Conservation (phyloP, 1,140 invertebrate species). For the Atopsyche davidsoni region DNA sequence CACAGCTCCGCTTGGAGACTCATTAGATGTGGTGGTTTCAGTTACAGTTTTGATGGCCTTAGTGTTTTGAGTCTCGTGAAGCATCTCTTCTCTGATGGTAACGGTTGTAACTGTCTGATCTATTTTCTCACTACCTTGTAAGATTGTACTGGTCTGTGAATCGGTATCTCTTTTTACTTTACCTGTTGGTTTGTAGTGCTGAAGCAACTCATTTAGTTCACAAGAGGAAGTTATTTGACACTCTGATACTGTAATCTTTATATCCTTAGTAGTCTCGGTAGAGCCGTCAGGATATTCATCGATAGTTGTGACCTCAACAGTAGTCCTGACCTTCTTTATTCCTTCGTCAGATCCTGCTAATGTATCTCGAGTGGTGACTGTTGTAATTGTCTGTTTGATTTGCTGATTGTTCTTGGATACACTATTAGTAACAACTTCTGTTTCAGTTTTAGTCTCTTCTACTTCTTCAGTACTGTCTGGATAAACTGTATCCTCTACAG, state of each 20-base stretch:
- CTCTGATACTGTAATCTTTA: conserved; percentile 48
- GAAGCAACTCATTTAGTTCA: conserved; percentile 42
- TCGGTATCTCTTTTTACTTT: conserved; percentile 43
- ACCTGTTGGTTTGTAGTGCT: conserved; percentile 39
- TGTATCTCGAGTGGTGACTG: conserved; percentile 44
- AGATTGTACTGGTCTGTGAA: conserved; percentile 39
- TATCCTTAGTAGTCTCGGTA: conserved; percentile 47
- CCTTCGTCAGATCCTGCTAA: conserved; percentile 39
- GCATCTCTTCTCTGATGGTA: conserved; percentile 45
- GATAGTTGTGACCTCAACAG: conserved; percentile 45
- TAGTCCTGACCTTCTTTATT: conserved; percentile 43
- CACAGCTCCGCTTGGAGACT: conserved; percentile 39
- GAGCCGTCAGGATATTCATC: conserved; percentile 46
- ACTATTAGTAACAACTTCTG: conserved; percentile 40
- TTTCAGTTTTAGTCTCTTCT: conserved; percentile 41
- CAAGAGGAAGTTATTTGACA: conserved; percentile 44
- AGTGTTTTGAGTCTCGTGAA: conserved; percentile 38
- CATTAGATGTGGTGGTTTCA: conserved; percentile 45
- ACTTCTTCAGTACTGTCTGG: conserved; percentile 38
- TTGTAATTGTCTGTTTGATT: conserved; percentile 43
- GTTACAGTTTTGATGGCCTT: conserved; percentile 46
- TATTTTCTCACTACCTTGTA: conserved; percentile 37
- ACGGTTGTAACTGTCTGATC: conserved; percentile 42
- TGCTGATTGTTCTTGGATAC: conserved; percentile 35
- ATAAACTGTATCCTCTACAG: conserved; percentile 29